Evolutionary conservation across 2,113 vertebrate species (phyloP).

Genomic region (Acanthisitta chloris): DNA sequence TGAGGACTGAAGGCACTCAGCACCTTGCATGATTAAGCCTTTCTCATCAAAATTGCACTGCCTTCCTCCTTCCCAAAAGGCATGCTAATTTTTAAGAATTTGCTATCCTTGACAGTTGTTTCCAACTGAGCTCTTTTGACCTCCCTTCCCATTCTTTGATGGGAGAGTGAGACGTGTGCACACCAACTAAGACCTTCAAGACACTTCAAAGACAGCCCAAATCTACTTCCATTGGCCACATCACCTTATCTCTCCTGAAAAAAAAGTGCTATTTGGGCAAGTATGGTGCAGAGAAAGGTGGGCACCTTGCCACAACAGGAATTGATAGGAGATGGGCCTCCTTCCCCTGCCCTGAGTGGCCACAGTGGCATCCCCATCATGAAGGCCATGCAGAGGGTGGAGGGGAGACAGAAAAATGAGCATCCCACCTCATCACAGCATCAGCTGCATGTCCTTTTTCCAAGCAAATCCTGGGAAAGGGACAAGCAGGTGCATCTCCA

Average conservation of each 20-base stretch:
- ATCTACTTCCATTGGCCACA: neutral
- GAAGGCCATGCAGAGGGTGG: too few relatives aligned
- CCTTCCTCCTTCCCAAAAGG: constrained; percentile 30
- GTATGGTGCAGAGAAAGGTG: neutral
- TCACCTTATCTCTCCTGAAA: neutral
- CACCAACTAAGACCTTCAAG: neutral
- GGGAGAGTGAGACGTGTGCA: neutral
- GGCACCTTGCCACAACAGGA: neutral
- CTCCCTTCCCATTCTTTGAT: neutral
- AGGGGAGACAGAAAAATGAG: neutral
- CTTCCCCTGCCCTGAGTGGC: neutral
- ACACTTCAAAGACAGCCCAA: neutral
- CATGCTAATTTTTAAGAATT: constrained; percentile 5
- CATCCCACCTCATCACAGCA: neutral
- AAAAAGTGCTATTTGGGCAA: neutral
- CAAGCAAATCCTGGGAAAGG: neutral
- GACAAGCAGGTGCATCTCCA: neutral
- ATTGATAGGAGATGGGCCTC: neutral
- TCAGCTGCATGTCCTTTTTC: neutral
- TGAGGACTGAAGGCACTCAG: neutral
- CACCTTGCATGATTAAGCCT: neutral
- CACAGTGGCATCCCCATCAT: neutral
- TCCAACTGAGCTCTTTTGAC: constrained; percentile 56
- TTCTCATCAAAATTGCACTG: constrained; percentile 43
- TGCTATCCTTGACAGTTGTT: constrained; percentile 33